Evolutionary conservation across 2,113 vertebrate species (phyloP).

Genomic region (Chlamydotis undulata): DNA sequence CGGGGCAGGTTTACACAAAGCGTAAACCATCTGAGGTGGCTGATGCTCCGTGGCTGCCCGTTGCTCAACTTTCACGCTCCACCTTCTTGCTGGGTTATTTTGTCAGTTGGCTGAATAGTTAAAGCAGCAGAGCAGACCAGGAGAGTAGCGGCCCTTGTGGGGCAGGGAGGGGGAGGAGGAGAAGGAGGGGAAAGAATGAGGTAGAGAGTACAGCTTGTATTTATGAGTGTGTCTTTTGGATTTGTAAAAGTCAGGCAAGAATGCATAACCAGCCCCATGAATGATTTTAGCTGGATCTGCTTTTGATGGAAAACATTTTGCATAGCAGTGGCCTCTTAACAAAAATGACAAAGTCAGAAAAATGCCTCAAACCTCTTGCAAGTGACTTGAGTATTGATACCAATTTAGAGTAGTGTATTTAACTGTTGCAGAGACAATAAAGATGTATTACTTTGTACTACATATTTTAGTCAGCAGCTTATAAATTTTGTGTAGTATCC

Average conservation of each 20-base stretch:
- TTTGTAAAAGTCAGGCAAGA: slow-evolving; percentile 24
- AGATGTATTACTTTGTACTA: not conserved
- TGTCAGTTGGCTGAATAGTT: not conserved
- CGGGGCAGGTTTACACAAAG: not conserved
- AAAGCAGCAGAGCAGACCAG: not conserved
- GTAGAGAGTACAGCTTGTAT: not conserved
- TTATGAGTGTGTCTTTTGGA: not conserved
- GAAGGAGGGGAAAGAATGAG: not conserved
- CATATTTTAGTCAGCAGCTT: not conserved
- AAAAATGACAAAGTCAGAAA: not conserved
- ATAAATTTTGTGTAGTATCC: not conserved
- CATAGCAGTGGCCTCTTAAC: not conserved
- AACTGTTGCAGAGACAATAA: not conserved
- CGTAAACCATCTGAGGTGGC: rapidly evolving
- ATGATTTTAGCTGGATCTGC: not conserved
- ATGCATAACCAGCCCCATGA: not conserved
- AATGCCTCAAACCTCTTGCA: not conserved
- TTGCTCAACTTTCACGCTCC: rapidly evolving
- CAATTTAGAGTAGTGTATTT: not conserved
- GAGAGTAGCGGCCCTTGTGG: not conserved
- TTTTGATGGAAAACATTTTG: slow-evolving; percentile 43
- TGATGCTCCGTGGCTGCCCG: not conserved
- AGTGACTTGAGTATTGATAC: not conserved
- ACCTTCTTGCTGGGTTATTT: not conserved
- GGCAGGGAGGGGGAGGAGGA: not conserved